Evolutionary conservation across 2,888 invertebrate genomes (phyloP), one percentile per base, ranked within the genome.

Genomic region (Drosophila meridionalis): DNA sequence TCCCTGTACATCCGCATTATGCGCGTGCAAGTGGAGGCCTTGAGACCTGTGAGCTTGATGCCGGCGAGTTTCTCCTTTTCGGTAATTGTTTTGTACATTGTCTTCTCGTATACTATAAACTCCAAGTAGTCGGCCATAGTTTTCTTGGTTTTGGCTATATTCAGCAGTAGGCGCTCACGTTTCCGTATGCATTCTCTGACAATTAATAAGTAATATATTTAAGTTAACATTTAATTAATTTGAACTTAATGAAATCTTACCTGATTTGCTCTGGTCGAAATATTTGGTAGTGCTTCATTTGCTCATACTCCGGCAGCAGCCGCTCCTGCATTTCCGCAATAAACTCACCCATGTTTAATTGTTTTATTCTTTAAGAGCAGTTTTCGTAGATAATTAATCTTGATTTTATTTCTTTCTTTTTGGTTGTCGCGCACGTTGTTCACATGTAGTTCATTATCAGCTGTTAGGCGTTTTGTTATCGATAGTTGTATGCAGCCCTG

Each of bases 261-360:
- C 94, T 95, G 91, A 96, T 94, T 94, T 97, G 97, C 59, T 95
- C 94, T 66, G 95, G 94, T 9, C 95, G 94, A 89, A 96, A 97
- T 60, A 98, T 93, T 87, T 95, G 95, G 42, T 95, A 95, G 83
- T 95, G 94, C 87, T 95, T 94, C 95, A 98, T 95, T 91, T 96
- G 95, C 92, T 97, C 97, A 90, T 98, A 94, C 92, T 97, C 97
- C 74, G 96, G 95, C 86, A 97, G 95, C 94, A 96, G 95, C 76
- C 95, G 95, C 94, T 98, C 97, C 83, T 96, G 94, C 91, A 95
- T 95, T 91, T 95, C 95, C 90, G 96, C 96, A 2, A 97, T 96
- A 93, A 95, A 95, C 93, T 98, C 98, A 14, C 97, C 96, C 97
- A 98, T 97, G 88, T 93, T 66, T 0, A 56, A 1, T 60, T 69